Evolutionary conservation across 2,113 vertebrate genomes (phyloP).

Genomic region (Opisthocomus hoazin): DNA sequence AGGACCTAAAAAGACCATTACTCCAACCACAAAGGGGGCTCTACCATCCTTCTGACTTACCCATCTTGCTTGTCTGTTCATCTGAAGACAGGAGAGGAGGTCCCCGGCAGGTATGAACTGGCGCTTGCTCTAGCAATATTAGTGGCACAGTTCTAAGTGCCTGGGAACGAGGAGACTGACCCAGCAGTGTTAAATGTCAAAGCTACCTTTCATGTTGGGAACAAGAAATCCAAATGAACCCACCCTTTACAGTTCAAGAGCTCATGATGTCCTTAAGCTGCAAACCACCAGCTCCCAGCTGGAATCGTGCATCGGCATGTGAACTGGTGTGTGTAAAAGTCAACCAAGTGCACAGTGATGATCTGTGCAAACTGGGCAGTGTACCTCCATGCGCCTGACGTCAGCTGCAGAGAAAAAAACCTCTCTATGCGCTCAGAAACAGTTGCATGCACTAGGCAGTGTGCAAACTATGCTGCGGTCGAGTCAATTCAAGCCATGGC

Average conservation of each 20-base stretch:
- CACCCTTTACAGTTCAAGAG: not conserved
- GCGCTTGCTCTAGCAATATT: not conserved
- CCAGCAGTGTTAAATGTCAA: not conserved
- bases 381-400: not conserved
- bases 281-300: not conserved
- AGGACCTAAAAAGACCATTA: not conserved
- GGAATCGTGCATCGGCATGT: rapidly evolving
- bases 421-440: not conserved
- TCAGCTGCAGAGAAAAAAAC: not conserved
- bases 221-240: not conserved
- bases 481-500: not conserved
- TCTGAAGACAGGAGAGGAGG: not conserved
- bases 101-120: not conserved
- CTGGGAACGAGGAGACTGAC: not conserved
- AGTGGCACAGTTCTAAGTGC: not conserved
- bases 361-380: not conserved
- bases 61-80: not conserved
- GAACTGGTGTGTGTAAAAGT: not conserved
- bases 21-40: not conserved
- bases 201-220: not conserved
- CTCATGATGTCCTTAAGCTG: not conserved
- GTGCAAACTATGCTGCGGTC: not conserved
- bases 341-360: not conserved
- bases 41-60: not conserved
- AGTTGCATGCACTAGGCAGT: not conserved